These are phyloP conservation scores for Theonella swinhoei DNA, from an alignment of 37 sponge, comb jelly and placozoan genomes.

Conservation along the genomic window DNA sequence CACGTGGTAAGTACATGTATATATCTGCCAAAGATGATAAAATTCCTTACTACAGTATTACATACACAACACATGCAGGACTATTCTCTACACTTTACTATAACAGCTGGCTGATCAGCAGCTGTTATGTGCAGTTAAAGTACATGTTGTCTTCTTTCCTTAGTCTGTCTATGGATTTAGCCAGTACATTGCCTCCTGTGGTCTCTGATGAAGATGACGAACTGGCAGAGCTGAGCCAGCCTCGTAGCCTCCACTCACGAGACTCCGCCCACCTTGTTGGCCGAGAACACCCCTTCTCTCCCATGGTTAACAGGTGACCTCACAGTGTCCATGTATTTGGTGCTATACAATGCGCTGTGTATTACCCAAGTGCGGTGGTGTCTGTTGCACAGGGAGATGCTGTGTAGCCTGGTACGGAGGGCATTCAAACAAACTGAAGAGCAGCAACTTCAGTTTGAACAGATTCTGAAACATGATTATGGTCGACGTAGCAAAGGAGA, in stretches of 20 bases:
- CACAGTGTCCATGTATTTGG: neutral
- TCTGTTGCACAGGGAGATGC: conserved; percentile 68
- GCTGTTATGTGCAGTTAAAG: too few species aligned
- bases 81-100: too few species aligned
- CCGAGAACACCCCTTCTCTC: conserved; percentile 69
- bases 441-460: conserved; percentile 71
- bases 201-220: conserved; percentile 55
- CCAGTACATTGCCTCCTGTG: conserved; percentile 12
- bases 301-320: conserved; percentile 45
- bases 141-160: too few species aligned
- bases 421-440: conserved; percentile 77
- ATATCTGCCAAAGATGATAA: too few species aligned
- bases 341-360: neutral
- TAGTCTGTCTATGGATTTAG: neutral
- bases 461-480: conserved; percentile 60
- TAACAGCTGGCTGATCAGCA: too few species aligned
- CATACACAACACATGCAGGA: too few species aligned
- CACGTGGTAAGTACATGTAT: neutral
- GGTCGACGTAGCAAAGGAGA: conserved; percentile 77
- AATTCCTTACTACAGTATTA: too few species aligned
- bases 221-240: conserved; percentile 17
- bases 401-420: conserved; percentile 58
- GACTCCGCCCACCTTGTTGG: conserved; percentile 3
- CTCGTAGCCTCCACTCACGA: neutral
- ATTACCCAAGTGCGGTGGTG: too few species aligned